These are phyloP conservation scores for Syrmaticus mikado DNA, from an alignment of 2,113 vertebrate species.

Conservation along the genomic window DNA sequence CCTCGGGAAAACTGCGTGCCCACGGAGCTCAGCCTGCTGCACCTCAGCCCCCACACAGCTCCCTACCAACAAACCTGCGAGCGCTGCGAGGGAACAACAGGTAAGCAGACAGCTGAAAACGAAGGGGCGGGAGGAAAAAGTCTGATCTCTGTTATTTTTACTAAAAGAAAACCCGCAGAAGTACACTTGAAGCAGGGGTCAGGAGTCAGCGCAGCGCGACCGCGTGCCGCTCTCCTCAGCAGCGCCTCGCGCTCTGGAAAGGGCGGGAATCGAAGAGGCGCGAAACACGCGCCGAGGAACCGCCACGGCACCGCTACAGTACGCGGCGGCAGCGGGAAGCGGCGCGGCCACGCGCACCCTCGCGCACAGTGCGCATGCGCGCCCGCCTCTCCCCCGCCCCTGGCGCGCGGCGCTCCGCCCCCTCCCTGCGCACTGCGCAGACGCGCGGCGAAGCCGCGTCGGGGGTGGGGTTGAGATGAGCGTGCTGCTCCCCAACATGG, in stretches of 20 bases:
- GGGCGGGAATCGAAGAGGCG: background rate
- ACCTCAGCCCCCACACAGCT: background rate
- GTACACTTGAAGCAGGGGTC: too few relatives aligned
- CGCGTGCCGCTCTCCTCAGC: background rate
- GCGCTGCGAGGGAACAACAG: fast-evolving
- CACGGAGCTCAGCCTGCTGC: background rate
- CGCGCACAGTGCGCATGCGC: fast-evolving
- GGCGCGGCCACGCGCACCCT: background rate
- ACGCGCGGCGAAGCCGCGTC: background rate
- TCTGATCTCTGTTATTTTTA: fast-evolving
- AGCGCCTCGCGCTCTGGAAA: background rate
- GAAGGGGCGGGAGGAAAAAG: fast-evolving
- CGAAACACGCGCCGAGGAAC: background rate
- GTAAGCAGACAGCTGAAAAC: fast-evolving
- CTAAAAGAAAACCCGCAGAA: too few relatives aligned
- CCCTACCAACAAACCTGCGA: background rate
- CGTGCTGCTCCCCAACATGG: conserved; percentile 96
- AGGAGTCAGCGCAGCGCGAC: background rate
- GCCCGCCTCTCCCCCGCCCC: too few relatives aligned
- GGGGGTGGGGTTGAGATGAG: conserved; percentile 81
- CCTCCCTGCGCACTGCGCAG: background rate
- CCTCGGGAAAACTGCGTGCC: fast-evolving
- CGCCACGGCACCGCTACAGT: background rate
- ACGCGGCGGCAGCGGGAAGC: too few relatives aligned
- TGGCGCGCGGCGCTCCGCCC: background rate